Percentiles rank a stretch among this genome's conserved stretches.
Conservation (phyloP, 2,797 vertebrate genomes). For the Vespertilio murinus region DNA sequence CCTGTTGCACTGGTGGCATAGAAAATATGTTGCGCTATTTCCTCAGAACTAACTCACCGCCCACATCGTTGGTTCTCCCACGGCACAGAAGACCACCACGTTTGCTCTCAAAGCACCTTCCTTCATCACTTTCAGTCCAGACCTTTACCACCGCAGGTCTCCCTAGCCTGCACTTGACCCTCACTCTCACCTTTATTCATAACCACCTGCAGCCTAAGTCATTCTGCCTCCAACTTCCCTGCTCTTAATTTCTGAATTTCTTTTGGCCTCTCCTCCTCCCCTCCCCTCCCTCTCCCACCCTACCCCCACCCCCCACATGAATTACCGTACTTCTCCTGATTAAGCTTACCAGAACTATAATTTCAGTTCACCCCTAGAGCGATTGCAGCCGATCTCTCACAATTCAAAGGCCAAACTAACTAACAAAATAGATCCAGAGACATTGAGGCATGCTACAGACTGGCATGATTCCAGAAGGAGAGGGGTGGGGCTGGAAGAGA, state of each 20-base stretch:
- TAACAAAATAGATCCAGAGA: too few species aligned
- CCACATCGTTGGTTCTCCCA: not conserved
- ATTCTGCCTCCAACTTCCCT: not conserved
- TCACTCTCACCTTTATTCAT: not conserved
- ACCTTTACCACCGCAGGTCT: too few species aligned
- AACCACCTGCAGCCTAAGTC: not conserved
- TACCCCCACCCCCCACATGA: accelerated
- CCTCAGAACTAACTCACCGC: not conserved
- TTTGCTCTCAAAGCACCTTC: not conserved
- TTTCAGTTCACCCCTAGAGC: not conserved
- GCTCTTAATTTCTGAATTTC: not conserved
- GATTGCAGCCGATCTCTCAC: not conserved
- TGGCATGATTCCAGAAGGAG: too few species aligned
- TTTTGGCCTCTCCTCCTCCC: not conserved
- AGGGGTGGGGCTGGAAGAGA: too few species aligned
- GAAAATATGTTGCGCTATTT: not conserved
- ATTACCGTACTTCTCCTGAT: constrained; percentile 1
- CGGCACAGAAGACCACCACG: not conserved
- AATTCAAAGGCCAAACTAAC: not conserved
- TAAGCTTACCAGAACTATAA: not conserved
- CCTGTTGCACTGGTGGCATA: not conserved
- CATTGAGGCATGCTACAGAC: too few species aligned
- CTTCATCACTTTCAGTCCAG: not conserved
- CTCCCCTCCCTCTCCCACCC: too few species aligned
- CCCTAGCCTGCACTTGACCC: not conserved